Percentiles rank a stretch among this genome's conserved stretches.
Conservation (phyloP, 2,113 vertebrate genomes). For the Cynoglossus semilaevis region DNA sequence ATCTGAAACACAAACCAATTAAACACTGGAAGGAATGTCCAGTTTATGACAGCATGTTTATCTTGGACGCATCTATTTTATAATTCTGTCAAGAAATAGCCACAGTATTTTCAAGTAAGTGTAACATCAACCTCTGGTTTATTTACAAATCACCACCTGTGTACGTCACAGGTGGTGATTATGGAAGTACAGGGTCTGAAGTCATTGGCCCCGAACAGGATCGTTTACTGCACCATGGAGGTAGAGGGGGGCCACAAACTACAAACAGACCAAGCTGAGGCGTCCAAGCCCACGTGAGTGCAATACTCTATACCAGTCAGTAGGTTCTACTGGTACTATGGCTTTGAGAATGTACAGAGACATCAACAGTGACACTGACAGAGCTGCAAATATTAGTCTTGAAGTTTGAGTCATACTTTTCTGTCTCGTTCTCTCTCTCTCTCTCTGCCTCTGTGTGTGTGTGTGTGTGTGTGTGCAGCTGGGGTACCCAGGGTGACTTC, state of each 20-base stretch:
- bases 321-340: not conserved
- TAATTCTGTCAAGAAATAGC: too few species aligned
- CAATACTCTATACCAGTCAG: not conserved
- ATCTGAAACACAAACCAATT: too few species aligned
- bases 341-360: not conserved
- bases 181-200: slow-evolving; percentile 96
- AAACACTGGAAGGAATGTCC: too few species aligned
- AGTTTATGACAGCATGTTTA: too few species aligned
- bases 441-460: not conserved
- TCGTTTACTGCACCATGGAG: slow-evolving; percentile 99
- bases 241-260: slow-evolving; percentile 97
- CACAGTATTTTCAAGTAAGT: too few species aligned
- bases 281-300: slow-evolving; percentile 91
- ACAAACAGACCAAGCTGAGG: slow-evolving; percentile 97
- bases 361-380: too few species aligned
- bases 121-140: too few species aligned
- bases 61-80: too few species aligned
- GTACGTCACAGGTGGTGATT: slow-evolving; percentile 92
- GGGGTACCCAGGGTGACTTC: slow-evolving; percentile 99
- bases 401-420: not conserved
- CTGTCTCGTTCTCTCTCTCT: slow-evolving; percentile 1
- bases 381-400: too few species aligned
- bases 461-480: slow-evolving; percentile 72
- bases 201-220: slow-evolving; percentile 95
- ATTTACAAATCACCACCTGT: too few species aligned